Conservation (phyloP, 2,113 vertebrate species). For the Coptodon bakossiorum region DNA sequence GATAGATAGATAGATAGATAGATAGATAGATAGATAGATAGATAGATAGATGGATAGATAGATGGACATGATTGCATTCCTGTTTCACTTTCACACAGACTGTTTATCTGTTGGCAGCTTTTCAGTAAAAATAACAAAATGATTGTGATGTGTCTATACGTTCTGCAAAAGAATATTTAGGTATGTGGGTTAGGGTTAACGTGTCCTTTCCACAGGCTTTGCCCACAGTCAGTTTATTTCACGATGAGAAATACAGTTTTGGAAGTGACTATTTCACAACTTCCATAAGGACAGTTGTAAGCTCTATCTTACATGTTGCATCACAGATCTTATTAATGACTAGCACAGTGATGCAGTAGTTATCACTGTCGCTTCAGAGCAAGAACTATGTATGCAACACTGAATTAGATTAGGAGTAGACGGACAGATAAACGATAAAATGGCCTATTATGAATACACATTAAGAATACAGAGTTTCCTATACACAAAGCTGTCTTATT, state of each 20-base stretch:
- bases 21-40: accelerated
- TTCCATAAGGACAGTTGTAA: not conserved
- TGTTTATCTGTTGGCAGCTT: not conserved
- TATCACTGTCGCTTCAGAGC: not conserved
- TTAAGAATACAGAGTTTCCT: constrained; percentile 24
- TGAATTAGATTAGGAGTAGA: not conserved
- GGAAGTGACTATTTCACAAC: accelerated
- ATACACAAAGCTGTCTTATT: constrained; percentile 37
- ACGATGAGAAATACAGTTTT: not conserved
- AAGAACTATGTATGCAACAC: not conserved
- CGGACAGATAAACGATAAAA: not conserved
- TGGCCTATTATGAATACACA: not conserved
- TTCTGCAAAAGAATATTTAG: not conserved
- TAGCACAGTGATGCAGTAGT: not conserved
- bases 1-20: accelerated
- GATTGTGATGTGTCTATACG: not conserved
- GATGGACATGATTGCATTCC: not conserved
- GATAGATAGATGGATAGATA: accelerated
- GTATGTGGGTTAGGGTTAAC: not conserved
- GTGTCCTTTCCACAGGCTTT: not conserved
- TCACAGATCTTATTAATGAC: not conserved
- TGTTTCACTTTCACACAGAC: not conserved
- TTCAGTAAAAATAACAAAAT: not conserved
- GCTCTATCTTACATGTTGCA: not conserved
- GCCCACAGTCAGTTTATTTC: not conserved